Percentiles rank a stretch among this genome's conserved stretches.
Conservation (phyloP, 2,113 vertebrate species). For the Lepisosteus osseus region DNA sequence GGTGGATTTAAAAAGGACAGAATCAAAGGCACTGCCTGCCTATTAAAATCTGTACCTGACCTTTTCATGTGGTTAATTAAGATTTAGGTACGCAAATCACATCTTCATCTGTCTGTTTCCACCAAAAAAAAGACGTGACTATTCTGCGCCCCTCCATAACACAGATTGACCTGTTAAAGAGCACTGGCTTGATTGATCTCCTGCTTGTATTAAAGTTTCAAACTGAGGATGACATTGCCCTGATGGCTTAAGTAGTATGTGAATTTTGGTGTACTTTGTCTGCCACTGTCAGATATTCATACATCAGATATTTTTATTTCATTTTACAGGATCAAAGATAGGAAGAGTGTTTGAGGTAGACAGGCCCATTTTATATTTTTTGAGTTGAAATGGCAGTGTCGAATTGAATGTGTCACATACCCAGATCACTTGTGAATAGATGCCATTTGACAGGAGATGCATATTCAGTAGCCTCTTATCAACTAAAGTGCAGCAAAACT, state of each 20-base stretch:
- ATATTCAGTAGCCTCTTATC: constrained; percentile 4
- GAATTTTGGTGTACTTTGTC: not conserved
- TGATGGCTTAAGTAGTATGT: constrained; percentile 24
- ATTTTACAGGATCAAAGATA: not conserved
- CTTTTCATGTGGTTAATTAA: constrained; percentile 24
- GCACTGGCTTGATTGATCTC: not conserved
- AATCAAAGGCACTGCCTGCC: not conserved
- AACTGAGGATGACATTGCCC: not conserved
- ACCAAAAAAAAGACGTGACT: not conserved
- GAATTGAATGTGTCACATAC: constrained; percentile 42
- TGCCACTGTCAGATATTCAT: constrained; percentile 1
- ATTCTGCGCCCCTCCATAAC: not conserved
- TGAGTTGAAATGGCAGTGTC: constrained; percentile 50
- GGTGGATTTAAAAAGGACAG: not conserved
- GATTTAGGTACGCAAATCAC: constrained; percentile 16
- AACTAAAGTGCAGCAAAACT: constrained; percentile 10
- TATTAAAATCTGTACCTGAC: constrained; percentile 23
- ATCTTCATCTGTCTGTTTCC: not conserved
- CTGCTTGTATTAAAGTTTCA: not conserved
- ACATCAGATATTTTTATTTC: not conserved
- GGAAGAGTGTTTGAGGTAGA: constrained; percentile 39
- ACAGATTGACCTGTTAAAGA: not conserved
- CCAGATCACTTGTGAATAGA: not conserved
- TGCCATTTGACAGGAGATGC: constrained; percentile 8
- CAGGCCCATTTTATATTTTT: constrained; percentile 48